Conservation (phyloP, 2,888 invertebrate species). For the Epirrhoe tristata region DNA sequence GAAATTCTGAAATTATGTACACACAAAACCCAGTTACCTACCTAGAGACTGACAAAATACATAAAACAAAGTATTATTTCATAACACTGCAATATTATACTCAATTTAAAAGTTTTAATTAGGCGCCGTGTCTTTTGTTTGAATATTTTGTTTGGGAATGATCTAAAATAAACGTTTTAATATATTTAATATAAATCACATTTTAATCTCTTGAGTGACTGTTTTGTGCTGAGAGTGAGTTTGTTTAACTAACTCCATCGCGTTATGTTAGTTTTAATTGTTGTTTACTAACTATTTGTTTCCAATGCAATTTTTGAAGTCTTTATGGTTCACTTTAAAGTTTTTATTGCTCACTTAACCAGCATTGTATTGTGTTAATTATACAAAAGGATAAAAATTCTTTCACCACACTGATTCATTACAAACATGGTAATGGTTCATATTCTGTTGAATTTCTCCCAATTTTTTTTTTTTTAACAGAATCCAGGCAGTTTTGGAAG, state of each 20-base stretch:
- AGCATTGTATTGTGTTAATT: too few relatives aligned
- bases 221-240: constrained; percentile 1
- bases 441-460: too few relatives aligned
- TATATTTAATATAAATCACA: constrained; percentile 50
- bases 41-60: constrained; percentile 21
- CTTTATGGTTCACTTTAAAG: too few relatives aligned
- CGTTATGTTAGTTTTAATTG: too few relatives aligned
- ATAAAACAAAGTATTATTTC: constrained; percentile 20
- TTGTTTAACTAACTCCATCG: too few relatives aligned
- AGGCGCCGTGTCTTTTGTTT: constrained; percentile 47
- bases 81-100: constrained; percentile 30
- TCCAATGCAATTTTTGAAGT: too few relatives aligned
- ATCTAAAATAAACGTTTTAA: constrained; percentile 47
- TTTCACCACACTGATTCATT: too few relatives aligned
- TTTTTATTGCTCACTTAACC: too few relatives aligned
- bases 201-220: constrained; percentile 36
- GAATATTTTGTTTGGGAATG: constrained; percentile 36
- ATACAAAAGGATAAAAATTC: too few relatives aligned
- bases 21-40: constrained; percentile 10
- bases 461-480: constrained; percentile 55
- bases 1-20: constrained; percentile 17
- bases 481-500: constrained; percentile 54
- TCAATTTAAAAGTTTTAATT: constrained; percentile 57
- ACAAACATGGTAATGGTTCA: too few relatives aligned
- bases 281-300: too few relatives aligned